Conservation (phyloP, 2,888 invertebrate species). For the Dryomyza anilis region DNA sequence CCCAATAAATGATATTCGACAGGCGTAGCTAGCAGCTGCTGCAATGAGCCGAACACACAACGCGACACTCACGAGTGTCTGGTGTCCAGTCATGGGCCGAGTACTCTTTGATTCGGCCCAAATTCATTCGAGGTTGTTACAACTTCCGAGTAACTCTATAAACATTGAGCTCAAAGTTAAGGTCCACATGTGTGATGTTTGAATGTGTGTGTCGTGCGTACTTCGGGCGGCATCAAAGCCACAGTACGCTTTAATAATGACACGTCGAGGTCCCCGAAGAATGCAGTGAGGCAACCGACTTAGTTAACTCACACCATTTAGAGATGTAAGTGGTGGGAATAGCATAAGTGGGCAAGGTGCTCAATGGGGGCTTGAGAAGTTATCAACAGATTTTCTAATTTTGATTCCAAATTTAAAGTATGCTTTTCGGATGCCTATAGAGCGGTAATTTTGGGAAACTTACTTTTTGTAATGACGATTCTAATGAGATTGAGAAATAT, state of each 20-base stretch:
- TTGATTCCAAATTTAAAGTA: too few species aligned
- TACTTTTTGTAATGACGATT: too few species aligned
- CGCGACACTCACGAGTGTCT: background rate
- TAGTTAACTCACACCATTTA: too few species aligned
- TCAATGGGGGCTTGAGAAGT: too few species aligned
- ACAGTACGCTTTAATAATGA: constrained; percentile 37
- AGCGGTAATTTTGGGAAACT: too few species aligned
- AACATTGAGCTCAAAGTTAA: background rate
- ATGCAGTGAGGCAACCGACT: too few species aligned
- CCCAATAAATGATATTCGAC: constrained; percentile 12
- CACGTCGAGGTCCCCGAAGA: constrained; percentile 4
- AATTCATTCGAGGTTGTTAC: constrained; percentile 17
- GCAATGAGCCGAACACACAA: background rate
- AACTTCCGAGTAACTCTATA: constrained; percentile 20
- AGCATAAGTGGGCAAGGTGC: too few species aligned
- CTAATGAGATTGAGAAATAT: too few species aligned
- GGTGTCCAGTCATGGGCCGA: background rate
- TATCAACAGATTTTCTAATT: too few species aligned
- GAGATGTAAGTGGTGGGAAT: too few species aligned
- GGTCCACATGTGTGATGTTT: background rate
- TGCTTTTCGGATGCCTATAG: too few species aligned
- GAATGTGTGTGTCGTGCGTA: background rate
- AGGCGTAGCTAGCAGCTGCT: background rate
- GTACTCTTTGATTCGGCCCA: constrained; percentile 14
- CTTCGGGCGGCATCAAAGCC: constrained; percentile 52